Conservation (phyloP, 1,140 invertebrate genomes). For the Temnothorax curvispinosus region DNA sequence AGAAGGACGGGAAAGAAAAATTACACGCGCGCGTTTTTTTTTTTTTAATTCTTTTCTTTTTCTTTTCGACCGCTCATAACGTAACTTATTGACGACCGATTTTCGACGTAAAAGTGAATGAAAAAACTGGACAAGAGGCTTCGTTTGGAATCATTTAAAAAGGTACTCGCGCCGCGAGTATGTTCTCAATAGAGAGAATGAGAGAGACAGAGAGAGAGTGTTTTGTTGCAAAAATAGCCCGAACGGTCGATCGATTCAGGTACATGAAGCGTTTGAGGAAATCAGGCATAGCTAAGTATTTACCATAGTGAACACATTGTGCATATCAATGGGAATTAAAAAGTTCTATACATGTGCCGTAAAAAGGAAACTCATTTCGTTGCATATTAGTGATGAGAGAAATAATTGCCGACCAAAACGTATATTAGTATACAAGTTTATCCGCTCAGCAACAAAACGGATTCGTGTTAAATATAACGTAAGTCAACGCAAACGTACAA, state of each 20-base stretch:
- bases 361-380: conserved; percentile 88
- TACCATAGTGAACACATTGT: conserved; percentile 86
- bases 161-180: conserved; percentile 75
- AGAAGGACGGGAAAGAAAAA: conserved; percentile 53
- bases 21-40: conserved; percentile 1
- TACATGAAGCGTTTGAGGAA: conserved; percentile 86
- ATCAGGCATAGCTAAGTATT: conserved; percentile 86
- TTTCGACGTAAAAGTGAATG: conserved; percentile 47
- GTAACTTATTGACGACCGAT: conserved; percentile 28
- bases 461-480: conserved; percentile 81
- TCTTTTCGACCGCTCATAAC: conserved; percentile 44
- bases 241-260: conserved; percentile 86
- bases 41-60: not conserved
- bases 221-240: conserved; percentile 83
- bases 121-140: conserved; percentile 68
- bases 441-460: conserved; percentile 82
- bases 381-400: conserved; percentile 85
- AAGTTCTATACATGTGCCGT: conserved; percentile 90
- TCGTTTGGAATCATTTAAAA: conserved; percentile 67
- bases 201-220: conserved; percentile 81
- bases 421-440: conserved; percentile 79
- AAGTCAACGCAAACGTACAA: conserved; percentile 81
- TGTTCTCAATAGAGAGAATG: conserved; percentile 76
- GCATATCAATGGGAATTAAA: conserved; percentile 86
- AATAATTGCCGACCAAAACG: conserved; percentile 83